Evolutionary conservation across 1,140 invertebrate species (phyloP).

Genomic region (Vollenhovia emeryi): DNA sequence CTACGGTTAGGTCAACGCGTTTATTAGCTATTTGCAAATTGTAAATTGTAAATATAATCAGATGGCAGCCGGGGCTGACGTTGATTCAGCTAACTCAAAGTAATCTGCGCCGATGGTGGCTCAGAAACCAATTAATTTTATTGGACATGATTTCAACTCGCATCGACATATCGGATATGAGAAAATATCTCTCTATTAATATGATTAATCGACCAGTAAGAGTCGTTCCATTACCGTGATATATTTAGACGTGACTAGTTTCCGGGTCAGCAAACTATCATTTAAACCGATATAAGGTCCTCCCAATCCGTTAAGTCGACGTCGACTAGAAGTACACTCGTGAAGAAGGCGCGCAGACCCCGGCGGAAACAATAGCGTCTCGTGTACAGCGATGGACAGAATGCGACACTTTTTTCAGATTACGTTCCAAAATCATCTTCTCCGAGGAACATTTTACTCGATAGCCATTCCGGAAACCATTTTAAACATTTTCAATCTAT

Average conservation of each 20-base stretch:
- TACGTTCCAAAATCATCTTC: no score
- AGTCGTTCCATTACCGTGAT: background rate
- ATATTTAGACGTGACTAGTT: conserved; percentile 12
- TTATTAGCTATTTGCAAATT: conserved; percentile 35
- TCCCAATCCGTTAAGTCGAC: background rate
- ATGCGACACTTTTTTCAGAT: no score
- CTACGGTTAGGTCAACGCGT: background rate
- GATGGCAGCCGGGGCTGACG: background rate
- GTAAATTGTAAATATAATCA: conserved; percentile 27
- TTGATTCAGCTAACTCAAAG: conserved; percentile 30
- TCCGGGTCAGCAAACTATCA: conserved; percentile 11
- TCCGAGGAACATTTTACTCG: no score
- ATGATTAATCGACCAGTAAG: conserved; percentile 24
- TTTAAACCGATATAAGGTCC: conserved; percentile 20
- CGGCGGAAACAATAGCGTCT: background rate
- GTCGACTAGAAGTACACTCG: background rate
- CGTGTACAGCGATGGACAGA: background rate
- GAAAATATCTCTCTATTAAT: conserved; percentile 47
- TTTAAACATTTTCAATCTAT: no score
- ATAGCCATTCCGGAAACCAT: no score
- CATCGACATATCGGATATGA: background rate
- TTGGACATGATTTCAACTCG: conserved; percentile 22
- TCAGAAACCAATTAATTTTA: conserved; percentile 42
- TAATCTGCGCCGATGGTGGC: background rate
- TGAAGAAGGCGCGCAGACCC: background rate